Percentiles rank a stretch among this genome's conserved stretches.
Conservation (phyloP, 1,140 invertebrate species). For the Brachionus angularis region DNA sequence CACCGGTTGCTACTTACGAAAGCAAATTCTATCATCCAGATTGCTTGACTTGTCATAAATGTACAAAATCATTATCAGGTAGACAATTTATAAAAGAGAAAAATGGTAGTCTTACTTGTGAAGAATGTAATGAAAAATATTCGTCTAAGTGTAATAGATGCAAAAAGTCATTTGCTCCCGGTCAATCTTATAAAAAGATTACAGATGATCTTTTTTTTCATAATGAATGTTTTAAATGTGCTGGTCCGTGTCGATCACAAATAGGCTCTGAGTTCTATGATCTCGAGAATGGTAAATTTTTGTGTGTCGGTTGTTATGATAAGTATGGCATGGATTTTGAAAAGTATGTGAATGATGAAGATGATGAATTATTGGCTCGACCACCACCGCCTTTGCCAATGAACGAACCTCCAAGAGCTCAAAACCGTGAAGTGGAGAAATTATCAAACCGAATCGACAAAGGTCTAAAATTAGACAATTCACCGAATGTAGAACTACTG, state of each 20-base stretch:
- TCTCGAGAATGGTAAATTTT: constrained; percentile 21
- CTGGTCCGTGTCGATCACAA: constrained; percentile 29
- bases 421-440: neutral
- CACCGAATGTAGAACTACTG: constrained; percentile 10
- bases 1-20: constrained; percentile 35
- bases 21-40: constrained; percentile 35
- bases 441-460: constrained; percentile 6
- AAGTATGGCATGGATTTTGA: constrained; percentile 37
- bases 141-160: constrained; percentile 11
- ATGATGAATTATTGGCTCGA: neutral
- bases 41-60: constrained; percentile 14
- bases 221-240: constrained; percentile 32
- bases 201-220: constrained; percentile 12
- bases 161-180: neutral
- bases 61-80: neutral
- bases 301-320: constrained; percentile 30
- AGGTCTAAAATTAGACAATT: constrained; percentile 1
- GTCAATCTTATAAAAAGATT: constrained; percentile 28
- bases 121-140: constrained; percentile 27
- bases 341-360: neutral
- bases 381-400: constrained; percentile 8
- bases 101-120: constrained; percentile 41
- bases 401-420: neutral
- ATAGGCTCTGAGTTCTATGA: constrained; percentile 39
- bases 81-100: constrained; percentile 42